Evolutionary conservation across 2,113 vertebrate genomes (phyloP), one percentile per base, ranked within the genome.

Genomic region (Haplochromis burtoni): DNA sequence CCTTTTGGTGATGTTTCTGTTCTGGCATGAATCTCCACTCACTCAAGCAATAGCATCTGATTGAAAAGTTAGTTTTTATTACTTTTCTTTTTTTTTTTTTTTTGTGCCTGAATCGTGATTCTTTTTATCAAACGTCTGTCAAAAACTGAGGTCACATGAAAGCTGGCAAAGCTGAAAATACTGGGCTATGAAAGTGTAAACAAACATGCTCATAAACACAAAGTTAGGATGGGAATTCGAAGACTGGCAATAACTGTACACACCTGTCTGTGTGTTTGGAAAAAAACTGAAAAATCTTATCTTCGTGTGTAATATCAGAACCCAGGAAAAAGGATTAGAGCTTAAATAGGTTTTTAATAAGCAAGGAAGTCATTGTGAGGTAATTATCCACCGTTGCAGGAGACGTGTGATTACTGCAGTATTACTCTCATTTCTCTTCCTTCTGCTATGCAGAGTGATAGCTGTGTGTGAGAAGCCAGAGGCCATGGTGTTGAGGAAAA

Each of bases 311-410:
- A 68, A 87, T 88, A 85, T 66, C 76, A 53, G 57, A 61, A 81
- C 55, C 59, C 47, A 82, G 82, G 73, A 78, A 86, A 61, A 71
- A 85, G 54, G 71, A 88, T 88, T 87, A 86, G 63, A 83, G 21
- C 68, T 49, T 63, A 84, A 85, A 89, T 88, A 81, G 81, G 40
- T 92, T 93, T 93, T 91, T 87, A 91, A 92, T 92, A 84, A 91
- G 88, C 68, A 73, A 87, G 81, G 78, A 89, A 90, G 88, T 92
- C 87, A 83, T 88, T 87, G 90, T 53, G 82, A 73, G 83, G 54
- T 89, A 89, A 94, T 94, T 89, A 93, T 80, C 86, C 54, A 42
- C 33, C 35, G 42, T 89, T 80, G 63, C 80, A 66, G 26, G 10
- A 78, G 73, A 51, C 2, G 31, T 84, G 53, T 33, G 53, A 89